Evolutionary conservation across 64 coral and sea anemone species (phyloP).

Genomic region (Stichodactyla mertensii): DNA sequence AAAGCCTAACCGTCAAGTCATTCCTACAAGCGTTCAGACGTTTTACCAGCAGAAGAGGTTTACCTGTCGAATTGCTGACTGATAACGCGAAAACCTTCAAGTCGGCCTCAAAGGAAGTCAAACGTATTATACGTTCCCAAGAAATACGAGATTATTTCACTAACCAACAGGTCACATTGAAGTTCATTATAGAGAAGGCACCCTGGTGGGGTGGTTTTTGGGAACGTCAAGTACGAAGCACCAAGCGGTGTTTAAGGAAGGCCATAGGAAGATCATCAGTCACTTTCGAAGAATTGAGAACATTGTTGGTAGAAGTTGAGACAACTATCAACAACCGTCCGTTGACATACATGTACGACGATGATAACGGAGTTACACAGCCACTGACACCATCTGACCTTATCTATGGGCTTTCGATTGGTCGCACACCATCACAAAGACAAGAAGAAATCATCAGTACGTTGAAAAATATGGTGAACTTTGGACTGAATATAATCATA

Average conservation of each 20-base stretch:
- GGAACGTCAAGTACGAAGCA: not conserved
- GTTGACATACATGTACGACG: not conserved
- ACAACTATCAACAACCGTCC: not conserved
- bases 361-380: not conserved
- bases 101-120: not conserved
- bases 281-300: not conserved
- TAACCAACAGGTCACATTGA: not conserved
- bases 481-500: no score
- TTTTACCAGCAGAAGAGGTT: slow-evolving; percentile 13
- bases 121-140: not conserved
- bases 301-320: not conserved
- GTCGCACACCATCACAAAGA: not conserved
- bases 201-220: not conserved
- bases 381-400: not conserved
- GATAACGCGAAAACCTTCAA: slow-evolving; percentile 35
- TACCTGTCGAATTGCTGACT: not conserved
- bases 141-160: not conserved
- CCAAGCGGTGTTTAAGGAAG: not conserved
- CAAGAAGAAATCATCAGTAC: not conserved
- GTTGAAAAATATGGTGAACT: not conserved
- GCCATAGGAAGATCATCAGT: not conserved
- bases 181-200: not conserved
- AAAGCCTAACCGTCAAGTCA: not conserved
- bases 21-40: not conserved
- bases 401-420: not conserved